These are phyloP conservation scores for Cydia amplana DNA, from an alignment of 1,140 invertebrate genomes.

Conservation along the genomic window DNA sequence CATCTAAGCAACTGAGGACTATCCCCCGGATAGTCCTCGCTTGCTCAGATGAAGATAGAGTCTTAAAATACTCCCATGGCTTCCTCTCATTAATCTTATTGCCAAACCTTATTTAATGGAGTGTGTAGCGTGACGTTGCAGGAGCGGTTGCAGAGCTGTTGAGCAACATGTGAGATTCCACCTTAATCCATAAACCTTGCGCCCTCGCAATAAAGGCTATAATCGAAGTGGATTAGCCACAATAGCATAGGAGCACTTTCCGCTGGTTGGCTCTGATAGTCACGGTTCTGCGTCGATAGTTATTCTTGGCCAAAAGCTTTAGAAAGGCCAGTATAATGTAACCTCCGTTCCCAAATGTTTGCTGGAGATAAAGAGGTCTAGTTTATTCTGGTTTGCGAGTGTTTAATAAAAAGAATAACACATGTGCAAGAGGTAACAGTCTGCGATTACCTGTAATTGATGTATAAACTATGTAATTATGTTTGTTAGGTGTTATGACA, in stretches of 20 bases:
- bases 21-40: too few relatives aligned
- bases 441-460: conserved; percentile 18
- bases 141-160: conserved; percentile 56
- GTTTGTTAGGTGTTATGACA: conserved; percentile 27
- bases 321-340: background rate
- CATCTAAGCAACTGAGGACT: too few relatives aligned
- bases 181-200: conserved; percentile 2
- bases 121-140: conserved; percentile 47
- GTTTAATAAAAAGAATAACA: conserved; percentile 1
- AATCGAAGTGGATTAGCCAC: conserved; percentile 37
- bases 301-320: background rate
- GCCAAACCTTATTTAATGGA: conserved; percentile 56
- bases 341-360: background rate
- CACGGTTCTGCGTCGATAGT: conserved; percentile 41
- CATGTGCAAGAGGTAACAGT: background rate
- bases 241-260: conserved; percentile 46
- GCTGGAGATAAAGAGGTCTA: background rate
- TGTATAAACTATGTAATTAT: conserved; percentile 11
- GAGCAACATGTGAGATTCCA: conserved; percentile 40
- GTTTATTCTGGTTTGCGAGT: background rate
- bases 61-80: conserved; percentile 17
- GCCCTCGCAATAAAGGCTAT: background rate
- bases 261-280: conserved; percentile 53
- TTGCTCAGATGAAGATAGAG: background rate
- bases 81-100: conserved; percentile 51